A percentile compares a stretch with the other conserved stretches of the same genome.
phyloP scores from a whole-genome alignment of 2,888 invertebrate species.

The Cartodere bifasciata region DNA sequence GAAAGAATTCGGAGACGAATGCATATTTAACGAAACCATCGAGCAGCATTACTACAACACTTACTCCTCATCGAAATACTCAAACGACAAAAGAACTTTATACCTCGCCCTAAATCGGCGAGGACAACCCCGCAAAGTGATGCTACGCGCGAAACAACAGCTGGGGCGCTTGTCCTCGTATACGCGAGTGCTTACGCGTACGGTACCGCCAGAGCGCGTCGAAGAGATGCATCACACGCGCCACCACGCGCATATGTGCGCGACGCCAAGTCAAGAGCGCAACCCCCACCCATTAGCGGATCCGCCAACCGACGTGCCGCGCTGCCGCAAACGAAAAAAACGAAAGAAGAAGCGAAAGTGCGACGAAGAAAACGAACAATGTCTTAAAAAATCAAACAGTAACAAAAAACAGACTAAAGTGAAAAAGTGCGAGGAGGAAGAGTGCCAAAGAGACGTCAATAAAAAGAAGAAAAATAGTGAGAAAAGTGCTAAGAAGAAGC shows the following conservation, averaged over 20 bases:
- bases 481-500: conserved; percentile 32
- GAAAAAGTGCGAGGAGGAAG: conserved; percentile 25
- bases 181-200: conserved; percentile 55
- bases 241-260: conserved; percentile 30
- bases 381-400: conserved; percentile 34
- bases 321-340: conserved; percentile 39
- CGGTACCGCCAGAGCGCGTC: conserved; percentile 40
- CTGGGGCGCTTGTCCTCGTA: conserved; percentile 65
- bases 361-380: conserved; percentile 23
- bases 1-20: conserved; percentile 69
- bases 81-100: conserved; percentile 53
- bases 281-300: conserved; percentile 18
- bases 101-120: conserved; percentile 66
- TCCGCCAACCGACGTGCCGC: conserved; percentile 31
- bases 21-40: conserved; percentile 78
- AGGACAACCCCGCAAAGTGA: conserved; percentile 60
- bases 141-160: conserved; percentile 49
- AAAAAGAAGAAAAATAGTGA: conserved; percentile 23
- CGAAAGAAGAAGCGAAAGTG: conserved; percentile 38
- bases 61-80: conserved; percentile 65
- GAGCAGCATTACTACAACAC: conserved; percentile 78
- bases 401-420: conserved; percentile 30
- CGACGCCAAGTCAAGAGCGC: conserved; percentile 16
- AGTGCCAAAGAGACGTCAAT: conserved; percentile 35
- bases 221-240: conserved; percentile 38